A percentile compares a stretch with the other conserved stretches of the same genome.
phyloP scores from a whole-genome alignment of 53 echinoderm and acorn worm species.

The Patiria pectinifera region DNA sequence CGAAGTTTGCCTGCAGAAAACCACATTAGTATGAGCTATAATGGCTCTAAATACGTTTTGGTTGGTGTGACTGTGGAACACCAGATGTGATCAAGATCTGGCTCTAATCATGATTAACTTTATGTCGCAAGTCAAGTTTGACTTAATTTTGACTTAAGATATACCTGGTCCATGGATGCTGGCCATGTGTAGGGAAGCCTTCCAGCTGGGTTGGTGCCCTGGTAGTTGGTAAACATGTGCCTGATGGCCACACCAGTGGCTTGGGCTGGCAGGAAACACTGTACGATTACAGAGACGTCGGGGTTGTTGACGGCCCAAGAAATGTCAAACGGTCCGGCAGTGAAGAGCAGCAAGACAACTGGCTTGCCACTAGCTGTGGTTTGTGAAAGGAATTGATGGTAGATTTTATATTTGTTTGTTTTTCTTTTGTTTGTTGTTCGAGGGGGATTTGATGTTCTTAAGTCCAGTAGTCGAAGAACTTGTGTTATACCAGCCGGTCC shows the following conservation, averaged over 20 bases:
- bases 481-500: no score
- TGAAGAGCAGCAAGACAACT: conserved; percentile 67
- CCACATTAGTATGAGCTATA: no score
- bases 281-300: conserved; percentile 52
- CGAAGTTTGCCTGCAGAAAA: no score
- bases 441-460: no score
- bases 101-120: no score
- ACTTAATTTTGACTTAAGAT: not conserved
- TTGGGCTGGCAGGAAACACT: conserved; percentile 75
- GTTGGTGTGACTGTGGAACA: no score
- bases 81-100: no score
- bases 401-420: not conserved
- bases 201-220: conserved; percentile 57
- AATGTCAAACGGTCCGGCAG: conserved; percentile 71
- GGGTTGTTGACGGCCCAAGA: conserved; percentile 55
- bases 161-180: conserved; percentile 63
- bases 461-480: no score
- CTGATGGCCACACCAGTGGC: conserved; percentile 69
- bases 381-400: not conserved
- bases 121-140: no score
- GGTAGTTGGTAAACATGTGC: conserved; percentile 46
- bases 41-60: no score
- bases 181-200: conserved; percentile 75
- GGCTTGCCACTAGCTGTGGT: conserved; percentile 26
- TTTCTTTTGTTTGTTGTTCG: not conserved